phyloP scores from a whole-genome alignment of 2,113 vertebrate genomes.

The Cavia aperea region DNA sequence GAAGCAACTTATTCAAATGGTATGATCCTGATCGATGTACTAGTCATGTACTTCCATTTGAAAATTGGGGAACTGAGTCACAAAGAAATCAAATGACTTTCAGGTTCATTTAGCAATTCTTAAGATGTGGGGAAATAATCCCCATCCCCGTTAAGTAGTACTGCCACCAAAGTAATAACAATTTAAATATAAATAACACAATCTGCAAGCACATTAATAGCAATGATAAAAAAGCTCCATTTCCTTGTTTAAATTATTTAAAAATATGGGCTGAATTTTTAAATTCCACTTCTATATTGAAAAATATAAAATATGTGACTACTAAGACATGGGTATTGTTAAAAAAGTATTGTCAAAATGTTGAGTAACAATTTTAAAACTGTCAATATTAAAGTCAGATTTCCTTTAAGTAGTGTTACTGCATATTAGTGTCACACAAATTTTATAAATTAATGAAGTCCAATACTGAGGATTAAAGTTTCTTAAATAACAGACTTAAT shows the following conservation, averaged over 20 bases:
- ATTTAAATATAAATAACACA: neutral
- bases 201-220: neutral
- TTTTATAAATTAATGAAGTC: slow-evolving; percentile 13
- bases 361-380: neutral
- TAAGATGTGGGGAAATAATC: neutral
- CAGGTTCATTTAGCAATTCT: neutral
- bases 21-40: neutral
- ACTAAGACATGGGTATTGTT: neutral
- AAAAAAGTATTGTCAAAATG: neutral
- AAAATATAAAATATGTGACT: neutral
- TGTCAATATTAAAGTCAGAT: neutral
- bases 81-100: neutral
- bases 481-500: neutral
- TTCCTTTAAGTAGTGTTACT: neutral
- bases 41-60: neutral
- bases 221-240: neutral
- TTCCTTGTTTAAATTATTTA: slow-evolving; percentile 5
- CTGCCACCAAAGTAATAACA: neutral
- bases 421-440: neutral
- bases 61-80: neutral
- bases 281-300: neutral
- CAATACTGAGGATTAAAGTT: neutral
- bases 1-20: neutral
- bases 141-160: neutral
- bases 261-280: neutral